Percentiles rank a stretch among this genome's conserved stretches.
These are phyloP conservation scores for Thalassaphorura encarpata DNA, from an alignment of 1,140 invertebrate genomes.

Conservation along the genomic window DNA sequence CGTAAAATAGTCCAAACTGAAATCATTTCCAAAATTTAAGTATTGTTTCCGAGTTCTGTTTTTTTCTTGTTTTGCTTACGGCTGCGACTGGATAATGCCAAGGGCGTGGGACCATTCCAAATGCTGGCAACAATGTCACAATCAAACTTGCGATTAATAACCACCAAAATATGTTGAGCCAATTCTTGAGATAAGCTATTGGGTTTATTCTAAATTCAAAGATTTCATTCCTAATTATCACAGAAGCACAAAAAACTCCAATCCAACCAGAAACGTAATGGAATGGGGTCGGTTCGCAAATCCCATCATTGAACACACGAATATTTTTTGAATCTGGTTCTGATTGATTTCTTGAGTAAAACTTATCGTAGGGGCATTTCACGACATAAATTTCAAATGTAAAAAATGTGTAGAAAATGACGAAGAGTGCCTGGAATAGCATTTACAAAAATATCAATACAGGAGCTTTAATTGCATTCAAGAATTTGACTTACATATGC, in stretches of 20 bases:
- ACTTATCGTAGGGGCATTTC: conserved; percentile 1
- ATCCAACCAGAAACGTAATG: background rate
- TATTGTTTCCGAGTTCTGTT: background rate
- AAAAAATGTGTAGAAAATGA: conserved; percentile 13
- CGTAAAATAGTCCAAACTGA: conserved; percentile 14
- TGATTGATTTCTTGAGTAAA: background rate
- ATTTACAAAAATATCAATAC: too few relatives aligned
- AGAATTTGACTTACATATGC: too few relatives aligned
- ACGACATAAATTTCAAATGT: conserved; percentile 15
- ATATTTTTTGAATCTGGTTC: background rate
- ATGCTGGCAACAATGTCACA: conserved; percentile 1
- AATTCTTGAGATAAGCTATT: background rate
- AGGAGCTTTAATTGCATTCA: background rate
- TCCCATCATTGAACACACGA: background rate
- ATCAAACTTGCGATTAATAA: background rate
- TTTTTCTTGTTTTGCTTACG: background rate
- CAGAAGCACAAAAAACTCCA: background rate
- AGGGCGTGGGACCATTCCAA: background rate
- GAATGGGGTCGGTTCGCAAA: background rate
- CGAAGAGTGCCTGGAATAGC: conserved; percentile 9
- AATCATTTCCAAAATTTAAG: background rate
- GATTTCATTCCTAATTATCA: conserved; percentile 8
- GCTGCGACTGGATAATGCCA: conserved; percentile 13
- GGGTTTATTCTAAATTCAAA: background rate
- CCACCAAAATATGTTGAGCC: conserved; percentile 12